A percentile compares a stretch with the other conserved stretches of the same genome.
phyloP scores from a whole-genome alignment of 2,797 vertebrate species.

The Scleropages formosus region DNA sequence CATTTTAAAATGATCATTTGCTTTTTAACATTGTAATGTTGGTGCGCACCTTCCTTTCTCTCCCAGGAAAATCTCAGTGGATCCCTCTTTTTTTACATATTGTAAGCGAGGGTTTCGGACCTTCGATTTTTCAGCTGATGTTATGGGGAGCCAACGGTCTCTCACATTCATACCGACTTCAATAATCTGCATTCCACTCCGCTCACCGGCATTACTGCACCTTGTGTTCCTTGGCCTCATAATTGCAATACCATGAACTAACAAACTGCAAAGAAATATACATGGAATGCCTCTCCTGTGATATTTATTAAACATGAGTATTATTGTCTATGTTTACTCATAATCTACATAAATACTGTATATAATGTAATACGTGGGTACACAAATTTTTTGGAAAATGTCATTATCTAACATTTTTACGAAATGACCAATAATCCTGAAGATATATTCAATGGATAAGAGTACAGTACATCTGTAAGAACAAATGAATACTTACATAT shows the following conservation, averaged over 20 bases:
- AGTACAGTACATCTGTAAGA: no score
- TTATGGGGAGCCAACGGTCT: background rate
- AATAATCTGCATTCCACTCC: background rate
- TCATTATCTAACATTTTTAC: background rate
- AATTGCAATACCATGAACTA: no score
- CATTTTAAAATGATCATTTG: background rate
- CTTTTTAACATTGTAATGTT: background rate
- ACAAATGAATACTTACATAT: slow-evolving; percentile 6
- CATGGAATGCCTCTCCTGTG: background rate
- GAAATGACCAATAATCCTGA: background rate
- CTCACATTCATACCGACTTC: background rate
- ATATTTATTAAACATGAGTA: slow-evolving; percentile 9
- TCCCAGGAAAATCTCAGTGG: background rate
- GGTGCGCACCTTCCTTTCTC: no score
- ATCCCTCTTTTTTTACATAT: background rate
- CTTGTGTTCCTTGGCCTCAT: background rate
- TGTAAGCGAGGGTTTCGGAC: no score
- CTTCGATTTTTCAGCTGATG: no score
- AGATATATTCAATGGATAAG: background rate
- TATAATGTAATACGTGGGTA: background rate
- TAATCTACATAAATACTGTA: no score
- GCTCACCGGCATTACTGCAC: background rate
- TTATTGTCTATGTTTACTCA: background rate
- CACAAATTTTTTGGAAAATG: background rate
- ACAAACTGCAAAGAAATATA: no score